phyloP scores from a whole-genome alignment of 2,113 vertebrate species.

The Oreotrochilus melanogaster region DNA sequence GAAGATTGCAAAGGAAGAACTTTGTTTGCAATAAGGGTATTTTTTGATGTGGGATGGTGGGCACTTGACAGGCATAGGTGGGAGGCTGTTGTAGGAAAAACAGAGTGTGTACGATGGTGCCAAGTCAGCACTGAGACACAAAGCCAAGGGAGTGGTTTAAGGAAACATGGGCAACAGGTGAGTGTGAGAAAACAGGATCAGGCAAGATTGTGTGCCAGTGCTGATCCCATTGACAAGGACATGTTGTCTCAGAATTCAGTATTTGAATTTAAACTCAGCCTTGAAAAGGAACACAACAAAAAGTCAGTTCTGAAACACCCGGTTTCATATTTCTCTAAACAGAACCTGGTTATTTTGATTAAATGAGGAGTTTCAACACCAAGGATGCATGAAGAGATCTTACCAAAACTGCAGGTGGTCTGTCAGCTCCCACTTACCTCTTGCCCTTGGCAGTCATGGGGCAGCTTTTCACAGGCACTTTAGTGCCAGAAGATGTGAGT shows the following conservation, averaged over 20 bases:
- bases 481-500: neutral
- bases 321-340: neutral
- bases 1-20: neutral
- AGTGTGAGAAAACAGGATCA: neutral
- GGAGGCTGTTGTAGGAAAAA: neutral
- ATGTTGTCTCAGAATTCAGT: neutral
- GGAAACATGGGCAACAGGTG: neutral
- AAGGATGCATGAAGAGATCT: neutral
- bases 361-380: neutral
- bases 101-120: neutral
- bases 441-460: neutral
- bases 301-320: neutral
- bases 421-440: neutral
- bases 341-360: neutral
- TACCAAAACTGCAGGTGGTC: neutral
- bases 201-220: neutral
- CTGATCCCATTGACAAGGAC: neutral
- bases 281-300: neutral
- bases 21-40: neutral
- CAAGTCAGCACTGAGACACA: slow-evolving; percentile 10
- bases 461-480: neutral
- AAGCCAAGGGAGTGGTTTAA: slow-evolving; percentile 34
- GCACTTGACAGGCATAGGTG: neutral
- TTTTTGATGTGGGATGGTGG: neutral
- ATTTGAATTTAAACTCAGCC: neutral